phyloP scores from a whole-genome alignment of 2,888 invertebrate genomes.

The Tortricodes alternella region DNA sequence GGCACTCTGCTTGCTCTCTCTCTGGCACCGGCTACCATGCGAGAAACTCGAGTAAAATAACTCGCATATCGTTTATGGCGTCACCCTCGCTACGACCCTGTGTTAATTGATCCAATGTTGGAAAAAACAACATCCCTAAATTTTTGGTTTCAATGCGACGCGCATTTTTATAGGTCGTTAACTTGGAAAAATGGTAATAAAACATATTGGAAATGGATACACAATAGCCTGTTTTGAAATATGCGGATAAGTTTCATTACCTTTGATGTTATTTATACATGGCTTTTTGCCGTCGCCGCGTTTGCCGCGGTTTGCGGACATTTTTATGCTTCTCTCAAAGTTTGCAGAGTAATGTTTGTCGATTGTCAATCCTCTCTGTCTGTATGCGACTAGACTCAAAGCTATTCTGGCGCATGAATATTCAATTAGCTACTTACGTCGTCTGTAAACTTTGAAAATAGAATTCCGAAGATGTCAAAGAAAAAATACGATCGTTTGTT shows the following conservation, averaged over 20 bases:
- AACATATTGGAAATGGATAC: constrained; percentile 1
- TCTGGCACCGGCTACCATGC: not conserved
- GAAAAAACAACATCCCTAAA: constrained; percentile 12
- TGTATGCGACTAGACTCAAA: constrained; percentile 9
- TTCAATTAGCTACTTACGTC: constrained; percentile 17
- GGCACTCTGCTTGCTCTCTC: constrained; percentile 1
- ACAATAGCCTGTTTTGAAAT: constrained; percentile 18
- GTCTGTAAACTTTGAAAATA: constrained; percentile 10
- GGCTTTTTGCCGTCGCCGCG: not conserved
- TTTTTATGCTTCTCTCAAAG: constrained; percentile 3
- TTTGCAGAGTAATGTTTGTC: constrained; percentile 6
- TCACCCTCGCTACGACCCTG: constrained; percentile 11
- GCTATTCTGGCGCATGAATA: constrained; percentile 16
- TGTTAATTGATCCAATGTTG: constrained; percentile 26
- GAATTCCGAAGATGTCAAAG: not conserved
- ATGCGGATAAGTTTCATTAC: constrained; percentile 3
- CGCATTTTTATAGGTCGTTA: constrained; percentile 23
- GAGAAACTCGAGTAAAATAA: constrained; percentile 9
- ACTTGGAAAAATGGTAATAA: constrained; percentile 10
- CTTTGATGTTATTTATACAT: constrained; percentile 10
- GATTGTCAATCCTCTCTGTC: constrained; percentile 6
- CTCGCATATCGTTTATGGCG: constrained; percentile 14
- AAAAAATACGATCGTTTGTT: not conserved
- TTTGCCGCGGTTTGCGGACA: not conserved
- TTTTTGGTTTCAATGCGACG: constrained; percentile 8